Percentiles rank a stretch among this genome's conserved stretches.
Conservation (phyloP, 2,113 vertebrate species). For the Kryptolebias marmoratus region DNA sequence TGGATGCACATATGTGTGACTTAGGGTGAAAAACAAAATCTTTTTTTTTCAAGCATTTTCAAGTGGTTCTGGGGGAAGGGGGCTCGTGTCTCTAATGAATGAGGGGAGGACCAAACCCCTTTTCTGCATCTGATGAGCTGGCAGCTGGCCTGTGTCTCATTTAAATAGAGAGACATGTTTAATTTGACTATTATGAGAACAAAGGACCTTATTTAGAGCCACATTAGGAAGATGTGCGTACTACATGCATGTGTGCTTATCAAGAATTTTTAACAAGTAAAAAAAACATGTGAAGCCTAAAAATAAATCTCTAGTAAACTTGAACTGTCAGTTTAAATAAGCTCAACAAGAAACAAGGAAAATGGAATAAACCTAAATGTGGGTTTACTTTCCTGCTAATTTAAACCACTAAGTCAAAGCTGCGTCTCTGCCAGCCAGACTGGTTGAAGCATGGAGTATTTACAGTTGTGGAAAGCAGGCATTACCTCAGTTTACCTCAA, state of each 20-base stretch:
- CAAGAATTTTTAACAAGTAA: slow-evolving; percentile 24
- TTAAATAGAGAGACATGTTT: slow-evolving; percentile 68
- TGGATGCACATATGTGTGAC: slow-evolving; percentile 14
- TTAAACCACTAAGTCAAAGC: slow-evolving; percentile 41
- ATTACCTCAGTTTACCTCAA: slow-evolving; percentile 69
- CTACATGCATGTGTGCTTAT: slow-evolving; percentile 14
- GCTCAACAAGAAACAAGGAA: slow-evolving; percentile 23
- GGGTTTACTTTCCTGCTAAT: slow-evolving; percentile 52
- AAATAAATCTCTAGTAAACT: slow-evolving; percentile 21
- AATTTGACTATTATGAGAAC: slow-evolving; percentile 76
- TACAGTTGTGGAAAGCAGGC: slow-evolving; percentile 44
- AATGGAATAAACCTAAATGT: slow-evolving; percentile 14
- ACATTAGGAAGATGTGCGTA: slow-evolving; percentile 43
- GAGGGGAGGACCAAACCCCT: not conserved
- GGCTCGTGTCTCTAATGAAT: slow-evolving; percentile 41
- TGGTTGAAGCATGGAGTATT: slow-evolving; percentile 38
- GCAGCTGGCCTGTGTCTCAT: slow-evolving; percentile 70
- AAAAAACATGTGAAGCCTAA: slow-evolving; percentile 21
- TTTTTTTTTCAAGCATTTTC: slow-evolving; percentile 34
- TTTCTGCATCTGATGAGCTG: slow-evolving; percentile 39
- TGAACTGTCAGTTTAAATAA: slow-evolving; percentile 44
- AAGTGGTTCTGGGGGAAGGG: slow-evolving; percentile 39
- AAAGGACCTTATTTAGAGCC: slow-evolving; percentile 62
- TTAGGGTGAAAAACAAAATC: not conserved
- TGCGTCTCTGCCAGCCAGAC: slow-evolving; percentile 34